These are phyloP conservation scores for Labeo catla DNA, from an alignment of 2,113 vertebrate species.

Conservation along the genomic window DNA sequence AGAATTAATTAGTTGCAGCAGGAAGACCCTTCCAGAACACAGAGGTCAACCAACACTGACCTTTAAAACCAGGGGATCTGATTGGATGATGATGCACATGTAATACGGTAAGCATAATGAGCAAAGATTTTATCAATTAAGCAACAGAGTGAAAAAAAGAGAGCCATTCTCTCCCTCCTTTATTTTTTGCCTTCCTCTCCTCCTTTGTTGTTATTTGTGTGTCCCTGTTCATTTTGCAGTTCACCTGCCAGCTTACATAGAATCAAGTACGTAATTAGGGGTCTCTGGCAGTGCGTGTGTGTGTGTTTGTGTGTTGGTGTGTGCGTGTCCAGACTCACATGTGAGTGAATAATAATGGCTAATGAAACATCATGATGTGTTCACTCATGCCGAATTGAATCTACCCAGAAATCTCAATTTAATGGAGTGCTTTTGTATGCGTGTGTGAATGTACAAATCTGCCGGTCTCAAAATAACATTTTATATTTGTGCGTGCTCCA, in stretches of 20 bases:
- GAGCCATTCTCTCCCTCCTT: slow-evolving; percentile 32
- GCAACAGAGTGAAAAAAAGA: neutral
- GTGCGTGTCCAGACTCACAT: neutral
- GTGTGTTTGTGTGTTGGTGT: neutral
- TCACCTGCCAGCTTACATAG: slow-evolving; percentile 47
- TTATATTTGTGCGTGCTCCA: neutral
- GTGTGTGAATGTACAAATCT: slow-evolving; percentile 31
- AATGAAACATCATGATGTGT: slow-evolving; percentile 32
- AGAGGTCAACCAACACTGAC: slow-evolving; percentile 41
- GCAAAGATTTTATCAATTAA: slow-evolving; percentile 1
- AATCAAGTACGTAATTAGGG: slow-evolving; percentile 30
- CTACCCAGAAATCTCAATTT: slow-evolving; percentile 27
- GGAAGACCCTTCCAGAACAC: slow-evolving; percentile 38
- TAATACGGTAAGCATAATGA: slow-evolving; percentile 9
- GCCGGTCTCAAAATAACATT: slow-evolving; percentile 10
- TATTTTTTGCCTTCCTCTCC: neutral
- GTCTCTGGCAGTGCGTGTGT: neutral
- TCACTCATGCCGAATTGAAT: slow-evolving; percentile 18
- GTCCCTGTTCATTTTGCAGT: slow-evolving; percentile 58
- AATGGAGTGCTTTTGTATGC: slow-evolving; percentile 54
- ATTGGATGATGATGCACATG: slow-evolving; percentile 35
- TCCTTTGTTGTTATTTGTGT: slow-evolving; percentile 51
- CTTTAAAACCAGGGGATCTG: slow-evolving; percentile 39
- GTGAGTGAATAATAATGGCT: slow-evolving; percentile 15
- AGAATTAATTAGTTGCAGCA: slow-evolving; percentile 34